These are phyloP conservation scores for Telenomus remus DNA, from an alignment of 1,140 invertebrate genomes.

Conservation along the genomic window DNA sequence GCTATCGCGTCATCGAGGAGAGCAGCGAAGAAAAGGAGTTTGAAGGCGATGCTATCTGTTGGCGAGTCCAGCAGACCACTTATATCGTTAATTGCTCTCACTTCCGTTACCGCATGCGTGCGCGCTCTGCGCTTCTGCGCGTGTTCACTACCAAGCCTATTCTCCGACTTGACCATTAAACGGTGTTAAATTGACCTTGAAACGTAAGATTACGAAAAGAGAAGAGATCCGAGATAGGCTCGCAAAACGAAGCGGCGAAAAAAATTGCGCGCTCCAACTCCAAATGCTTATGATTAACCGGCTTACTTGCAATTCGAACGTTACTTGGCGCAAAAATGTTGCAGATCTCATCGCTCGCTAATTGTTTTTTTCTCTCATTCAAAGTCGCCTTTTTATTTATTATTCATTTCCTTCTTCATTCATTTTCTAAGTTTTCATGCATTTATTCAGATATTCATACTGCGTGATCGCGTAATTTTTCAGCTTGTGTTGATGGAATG, in stretches of 20 bases:
- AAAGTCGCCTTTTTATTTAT: too few species aligned
- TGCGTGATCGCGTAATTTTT: too few species aligned
- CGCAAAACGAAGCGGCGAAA: slow-evolving; percentile 7
- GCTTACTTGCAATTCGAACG: slow-evolving; percentile 14
- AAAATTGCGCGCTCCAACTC: slow-evolving; percentile 5
- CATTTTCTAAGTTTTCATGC: too few species aligned
- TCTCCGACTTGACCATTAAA: slow-evolving; percentile 54
- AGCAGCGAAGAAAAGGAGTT: slow-evolving; percentile 63
- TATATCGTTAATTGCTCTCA: slow-evolving; percentile 76
- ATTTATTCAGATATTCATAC: too few species aligned
- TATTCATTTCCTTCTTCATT: too few species aligned
- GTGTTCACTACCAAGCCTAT: slow-evolving; percentile 43
- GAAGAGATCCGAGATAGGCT: slow-evolving; percentile 33
- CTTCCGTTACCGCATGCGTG: slow-evolving; percentile 69
- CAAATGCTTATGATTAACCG: slow-evolving; percentile 16
- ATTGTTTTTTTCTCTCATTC: neutral
- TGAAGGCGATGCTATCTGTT: slow-evolving; percentile 64
- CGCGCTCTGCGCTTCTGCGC: slow-evolving; percentile 49
- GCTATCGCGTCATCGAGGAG: slow-evolving; percentile 66
- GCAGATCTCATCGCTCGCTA: neutral
- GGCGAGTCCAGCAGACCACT: slow-evolving; percentile 74
- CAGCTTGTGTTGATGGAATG: too few species aligned
- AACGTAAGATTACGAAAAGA: slow-evolving; percentile 49
- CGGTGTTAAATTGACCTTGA: slow-evolving; percentile 61
- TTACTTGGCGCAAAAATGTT: slow-evolving; percentile 6